Conservation (phyloP, 2,113 vertebrate genomes). For the Leptosomus discolor region DNA sequence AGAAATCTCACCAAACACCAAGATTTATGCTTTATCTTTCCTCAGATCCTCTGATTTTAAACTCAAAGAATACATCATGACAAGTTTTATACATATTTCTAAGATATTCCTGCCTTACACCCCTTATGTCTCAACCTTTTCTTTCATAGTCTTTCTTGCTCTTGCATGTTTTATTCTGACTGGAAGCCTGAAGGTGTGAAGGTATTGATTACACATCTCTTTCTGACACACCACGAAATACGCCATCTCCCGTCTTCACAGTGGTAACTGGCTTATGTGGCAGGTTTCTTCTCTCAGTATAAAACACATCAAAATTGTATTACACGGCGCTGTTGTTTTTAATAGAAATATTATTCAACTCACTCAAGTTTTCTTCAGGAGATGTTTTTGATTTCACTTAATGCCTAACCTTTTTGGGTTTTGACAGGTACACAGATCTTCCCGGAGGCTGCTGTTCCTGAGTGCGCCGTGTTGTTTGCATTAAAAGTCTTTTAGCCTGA, state of each 20-base stretch:
- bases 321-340: conserved; percentile 13
- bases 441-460: background rate
- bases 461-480: background rate
- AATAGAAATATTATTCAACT: conserved; percentile 27
- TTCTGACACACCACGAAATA: background rate
- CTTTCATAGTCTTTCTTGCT: background rate
- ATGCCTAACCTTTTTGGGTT: background rate
- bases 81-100: background rate
- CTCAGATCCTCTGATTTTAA: background rate
- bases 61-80: background rate
- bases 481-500: conserved; percentile 50
- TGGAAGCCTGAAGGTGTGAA: background rate
- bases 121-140: background rate
- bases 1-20: background rate
- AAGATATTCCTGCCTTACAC: background rate
- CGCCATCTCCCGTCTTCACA: background rate
- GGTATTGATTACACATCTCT: conserved; percentile 7
- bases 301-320: background rate
- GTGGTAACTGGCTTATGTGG: background rate
- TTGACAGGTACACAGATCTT: conserved; percentile 18
- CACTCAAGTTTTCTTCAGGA: background rate
- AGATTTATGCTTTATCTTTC: background rate
- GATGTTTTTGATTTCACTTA: background rate
- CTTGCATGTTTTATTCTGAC: background rate
- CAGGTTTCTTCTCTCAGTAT: background rate